Conservation (phyloP, 2,113 vertebrate species). For the Oreotragus oreotragus region DNA sequence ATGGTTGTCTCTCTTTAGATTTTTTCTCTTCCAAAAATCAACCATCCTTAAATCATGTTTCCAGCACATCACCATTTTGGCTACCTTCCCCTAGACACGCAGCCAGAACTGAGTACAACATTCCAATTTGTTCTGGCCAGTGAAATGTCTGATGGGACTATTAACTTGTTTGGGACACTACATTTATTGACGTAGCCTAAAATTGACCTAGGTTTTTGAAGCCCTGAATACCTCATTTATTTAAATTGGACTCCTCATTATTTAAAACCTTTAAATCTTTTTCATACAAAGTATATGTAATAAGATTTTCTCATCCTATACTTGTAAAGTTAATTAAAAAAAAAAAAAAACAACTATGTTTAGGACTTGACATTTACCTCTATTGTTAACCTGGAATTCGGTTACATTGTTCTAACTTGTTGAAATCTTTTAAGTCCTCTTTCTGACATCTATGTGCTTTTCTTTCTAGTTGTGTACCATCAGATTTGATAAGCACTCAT, state of each 20-base stretch:
- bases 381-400: neutral
- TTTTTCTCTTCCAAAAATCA: constrained; percentile 21
- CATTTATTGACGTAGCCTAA: constrained; percentile 52
- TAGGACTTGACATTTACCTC: neutral
- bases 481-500: neutral
- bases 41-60: constrained; percentile 37
- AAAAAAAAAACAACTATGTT: neutral
- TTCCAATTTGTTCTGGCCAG: constrained; percentile 59
- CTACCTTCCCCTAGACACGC: neutral
- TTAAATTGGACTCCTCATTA: neutral
- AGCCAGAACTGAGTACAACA: neutral
- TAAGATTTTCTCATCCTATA: neutral
- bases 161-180: constrained; percentile 26
- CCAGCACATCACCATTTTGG: constrained; percentile 43
- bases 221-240: neutral
- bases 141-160: constrained; percentile 50
- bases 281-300: neutral
- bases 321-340: neutral
- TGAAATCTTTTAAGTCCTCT: neutral
- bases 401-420: neutral
- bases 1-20: neutral
- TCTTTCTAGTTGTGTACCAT: neutral
- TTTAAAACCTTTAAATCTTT: constrained; percentile 10
- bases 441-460: neutral
- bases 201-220: constrained; percentile 30